phyloP scores from a whole-genome alignment of 2,113 vertebrate species.

The Campylomormyrus numenius region DNA sequence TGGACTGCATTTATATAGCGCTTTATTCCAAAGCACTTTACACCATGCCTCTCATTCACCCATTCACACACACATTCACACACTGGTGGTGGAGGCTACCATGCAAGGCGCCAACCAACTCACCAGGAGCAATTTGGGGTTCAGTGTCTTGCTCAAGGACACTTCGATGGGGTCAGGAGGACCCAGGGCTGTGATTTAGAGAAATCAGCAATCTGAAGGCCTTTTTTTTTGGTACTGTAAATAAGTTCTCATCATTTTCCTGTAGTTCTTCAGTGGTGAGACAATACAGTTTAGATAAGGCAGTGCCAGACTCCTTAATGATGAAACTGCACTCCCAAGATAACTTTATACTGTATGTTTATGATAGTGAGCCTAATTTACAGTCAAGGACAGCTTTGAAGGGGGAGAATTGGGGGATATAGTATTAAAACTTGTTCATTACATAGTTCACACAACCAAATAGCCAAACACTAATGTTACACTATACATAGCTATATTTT shows the following conservation, averaged over 20 bases:
- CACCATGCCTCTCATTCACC: too few species aligned
- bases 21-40: too few species aligned
- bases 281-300: not conserved
- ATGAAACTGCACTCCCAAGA: constrained; percentile 1
- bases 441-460: not conserved
- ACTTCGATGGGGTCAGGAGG: too few species aligned
- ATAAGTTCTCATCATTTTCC: not conserved
- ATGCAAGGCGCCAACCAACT: too few species aligned
- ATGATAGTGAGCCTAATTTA: not conserved
- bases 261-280: not conserved
- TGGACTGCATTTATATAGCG: too few species aligned
- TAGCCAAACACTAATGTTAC: not conserved
- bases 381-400: not conserved
- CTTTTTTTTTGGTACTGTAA: not conserved
- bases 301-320: not conserved
- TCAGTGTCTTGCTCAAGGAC: too few species aligned
- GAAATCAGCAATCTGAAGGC: not conserved
- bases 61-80: too few species aligned
- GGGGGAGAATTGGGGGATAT: not conserved
- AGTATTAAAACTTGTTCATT: not conserved
- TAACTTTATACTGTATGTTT: not conserved
- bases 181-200: too few species aligned
- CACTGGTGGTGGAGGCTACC: too few species aligned
- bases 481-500: not conserved
- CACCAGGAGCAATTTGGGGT: too few species aligned